Evolutionary conservation across 2,797 vertebrate species (phyloP).

Genomic region (Pantherophis alleghaniensis): DNA sequence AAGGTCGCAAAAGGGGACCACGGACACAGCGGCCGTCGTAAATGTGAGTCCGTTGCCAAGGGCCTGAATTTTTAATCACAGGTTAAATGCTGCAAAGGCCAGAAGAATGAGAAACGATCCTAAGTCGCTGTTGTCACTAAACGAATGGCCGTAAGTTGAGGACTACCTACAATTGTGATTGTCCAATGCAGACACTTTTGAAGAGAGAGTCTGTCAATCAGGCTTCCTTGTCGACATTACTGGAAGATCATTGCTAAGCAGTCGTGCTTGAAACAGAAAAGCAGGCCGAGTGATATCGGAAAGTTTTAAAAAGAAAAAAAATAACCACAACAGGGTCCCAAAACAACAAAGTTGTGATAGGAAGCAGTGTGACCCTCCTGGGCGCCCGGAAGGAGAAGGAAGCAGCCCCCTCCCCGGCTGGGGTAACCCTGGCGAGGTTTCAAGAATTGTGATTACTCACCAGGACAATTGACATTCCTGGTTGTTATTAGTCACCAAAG

Average conservation of each 20-base stretch:
- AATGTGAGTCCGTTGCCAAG: too few relatives aligned
- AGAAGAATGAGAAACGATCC: too few relatives aligned
- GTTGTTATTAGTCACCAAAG: neutral
- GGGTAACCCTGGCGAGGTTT: neutral
- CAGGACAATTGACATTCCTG: neutral
- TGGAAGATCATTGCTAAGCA: neutral
- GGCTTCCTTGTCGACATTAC: neutral
- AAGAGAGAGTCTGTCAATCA: neutral
- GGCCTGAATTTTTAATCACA: too few relatives aligned
- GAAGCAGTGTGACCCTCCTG: neutral
- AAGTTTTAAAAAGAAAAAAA: neutral
- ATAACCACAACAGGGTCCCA: neutral
- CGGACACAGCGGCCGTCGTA: too few relatives aligned
- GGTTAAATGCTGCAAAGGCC: too few relatives aligned
- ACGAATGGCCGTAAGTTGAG: fast-evolving
- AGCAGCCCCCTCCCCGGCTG: neutral
- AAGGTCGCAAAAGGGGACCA: too few relatives aligned
- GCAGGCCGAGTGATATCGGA: neutral
- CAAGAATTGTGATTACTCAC: neutral
- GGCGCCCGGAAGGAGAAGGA: neutral
- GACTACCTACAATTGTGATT: neutral
- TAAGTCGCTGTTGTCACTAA: neutral
- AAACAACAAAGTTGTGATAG: neutral
- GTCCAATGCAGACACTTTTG: neutral
- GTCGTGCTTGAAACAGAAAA: neutral